phyloP scores from a whole-genome alignment of 2,113 vertebrate species.

The Prionailurus bengalensis region DNA sequence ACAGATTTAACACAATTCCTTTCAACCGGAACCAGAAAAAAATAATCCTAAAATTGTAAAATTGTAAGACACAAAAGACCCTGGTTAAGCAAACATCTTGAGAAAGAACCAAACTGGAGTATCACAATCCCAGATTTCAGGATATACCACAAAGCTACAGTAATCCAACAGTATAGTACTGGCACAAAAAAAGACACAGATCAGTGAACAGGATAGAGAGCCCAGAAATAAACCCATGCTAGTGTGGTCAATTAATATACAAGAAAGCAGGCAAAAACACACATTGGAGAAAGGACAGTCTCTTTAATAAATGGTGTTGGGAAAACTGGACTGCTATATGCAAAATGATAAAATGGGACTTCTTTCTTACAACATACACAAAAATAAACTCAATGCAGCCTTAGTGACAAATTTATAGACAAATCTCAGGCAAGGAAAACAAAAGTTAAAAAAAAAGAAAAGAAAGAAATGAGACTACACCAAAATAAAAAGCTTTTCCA shows the following conservation, averaged over 20 bases:
- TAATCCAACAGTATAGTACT: background rate
- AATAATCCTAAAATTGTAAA: background rate
- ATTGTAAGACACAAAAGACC: background rate
- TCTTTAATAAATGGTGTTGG: background rate
- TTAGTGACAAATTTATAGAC: background rate
- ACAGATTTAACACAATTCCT: background rate
- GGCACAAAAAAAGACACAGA: background rate
- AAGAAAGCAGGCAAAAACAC: background rate
- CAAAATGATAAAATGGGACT: background rate
- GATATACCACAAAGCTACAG: background rate
- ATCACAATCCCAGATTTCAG: background rate
- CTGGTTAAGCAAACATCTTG: background rate
- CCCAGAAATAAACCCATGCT: background rate
- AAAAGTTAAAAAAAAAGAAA: background rate
- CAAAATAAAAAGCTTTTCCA: background rate
- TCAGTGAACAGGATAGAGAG: background rate
- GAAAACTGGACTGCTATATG: background rate
- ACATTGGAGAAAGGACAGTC: background rate
- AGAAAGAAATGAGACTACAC: background rate
- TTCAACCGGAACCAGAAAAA: background rate
- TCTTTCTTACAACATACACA: background rate
- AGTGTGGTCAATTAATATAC: background rate
- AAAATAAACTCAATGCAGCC: background rate
- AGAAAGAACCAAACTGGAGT: background rate
- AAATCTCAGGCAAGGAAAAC: background rate